Evolutionary conservation across 1,140 invertebrate species (phyloP).

Genomic region (Ostrea denselamellosa): DNA sequence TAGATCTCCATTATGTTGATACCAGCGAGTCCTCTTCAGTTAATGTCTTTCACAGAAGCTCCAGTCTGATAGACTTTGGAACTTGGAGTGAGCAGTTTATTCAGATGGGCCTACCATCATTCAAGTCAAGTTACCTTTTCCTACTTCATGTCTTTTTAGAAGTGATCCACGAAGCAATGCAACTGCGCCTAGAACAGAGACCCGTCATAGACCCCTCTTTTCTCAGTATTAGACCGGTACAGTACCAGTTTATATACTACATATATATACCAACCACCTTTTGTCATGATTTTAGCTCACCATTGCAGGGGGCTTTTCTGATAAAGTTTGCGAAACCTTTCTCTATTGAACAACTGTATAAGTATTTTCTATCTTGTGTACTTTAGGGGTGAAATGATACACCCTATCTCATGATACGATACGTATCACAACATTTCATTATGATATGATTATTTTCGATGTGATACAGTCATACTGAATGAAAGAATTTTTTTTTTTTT

Average conservation of each 20-base stretch:
- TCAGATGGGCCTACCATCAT: constrained; percentile 89
- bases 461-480: too few relatives aligned
- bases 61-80: constrained; percentile 81
- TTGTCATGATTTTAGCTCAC: too few relatives aligned
- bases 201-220: constrained; percentile 88
- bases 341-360: background rate
- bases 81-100: constrained; percentile 88
- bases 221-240: constrained; percentile 87
- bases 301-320: too few relatives aligned
- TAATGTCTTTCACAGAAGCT: constrained; percentile 56
- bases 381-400: too few relatives aligned
- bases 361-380: background rate
- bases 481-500: too few relatives aligned
- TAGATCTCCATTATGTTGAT: constrained; percentile 54
- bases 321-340: too few relatives aligned
- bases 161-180: constrained; percentile 92
- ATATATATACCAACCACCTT: background rate
- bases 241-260: background rate
- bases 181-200: constrained; percentile 89
- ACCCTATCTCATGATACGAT: too few relatives aligned
- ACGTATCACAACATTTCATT: too few relatives aligned
- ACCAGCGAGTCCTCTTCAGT: constrained; percentile 41
- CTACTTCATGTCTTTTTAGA: constrained; percentile 89
- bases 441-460: too few relatives aligned
- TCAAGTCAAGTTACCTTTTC: constrained; percentile 89